These are phyloP conservation scores for Lonchura striata DNA, from an alignment of 2,113 vertebrate genomes.

Conservation along the genomic window DNA sequence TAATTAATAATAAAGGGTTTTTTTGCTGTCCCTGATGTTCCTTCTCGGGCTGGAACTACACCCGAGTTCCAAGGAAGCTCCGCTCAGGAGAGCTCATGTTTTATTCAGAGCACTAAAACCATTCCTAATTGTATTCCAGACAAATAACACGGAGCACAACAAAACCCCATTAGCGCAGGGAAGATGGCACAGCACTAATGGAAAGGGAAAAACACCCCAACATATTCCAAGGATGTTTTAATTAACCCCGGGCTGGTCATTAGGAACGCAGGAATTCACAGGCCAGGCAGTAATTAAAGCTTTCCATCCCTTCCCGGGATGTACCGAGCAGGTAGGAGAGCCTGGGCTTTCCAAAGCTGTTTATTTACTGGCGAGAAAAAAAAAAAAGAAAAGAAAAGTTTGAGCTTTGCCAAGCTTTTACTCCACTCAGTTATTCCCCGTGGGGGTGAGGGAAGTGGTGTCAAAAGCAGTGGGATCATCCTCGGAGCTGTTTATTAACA, in stretches of 20 bases:
- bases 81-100: conserved; percentile 12
- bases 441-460: not conserved
- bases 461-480: not conserved
- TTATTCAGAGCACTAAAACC: conserved; percentile 14
- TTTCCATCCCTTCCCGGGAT: not conserved
- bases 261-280: not conserved
- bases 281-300: not conserved
- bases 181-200: not conserved
- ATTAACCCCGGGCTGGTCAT: conserved; percentile 30
- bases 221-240: not conserved
- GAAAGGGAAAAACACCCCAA: not conserved
- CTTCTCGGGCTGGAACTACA: not conserved
- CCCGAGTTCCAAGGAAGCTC: not conserved
- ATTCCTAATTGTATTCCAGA: not conserved
- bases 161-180: not conserved
- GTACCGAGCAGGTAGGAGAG: not conserved
- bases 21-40: not conserved
- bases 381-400: not conserved
- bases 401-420: not conserved
- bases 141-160: not conserved
- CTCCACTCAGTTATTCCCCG: not conserved
- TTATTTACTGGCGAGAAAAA: not conserved
- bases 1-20: not conserved
- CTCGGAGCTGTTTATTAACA: not conserved
- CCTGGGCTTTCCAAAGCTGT: not conserved